Evolutionary conservation across 2,113 vertebrate genomes (phyloP).

Genomic region (Rhinogobius similis): DNA sequence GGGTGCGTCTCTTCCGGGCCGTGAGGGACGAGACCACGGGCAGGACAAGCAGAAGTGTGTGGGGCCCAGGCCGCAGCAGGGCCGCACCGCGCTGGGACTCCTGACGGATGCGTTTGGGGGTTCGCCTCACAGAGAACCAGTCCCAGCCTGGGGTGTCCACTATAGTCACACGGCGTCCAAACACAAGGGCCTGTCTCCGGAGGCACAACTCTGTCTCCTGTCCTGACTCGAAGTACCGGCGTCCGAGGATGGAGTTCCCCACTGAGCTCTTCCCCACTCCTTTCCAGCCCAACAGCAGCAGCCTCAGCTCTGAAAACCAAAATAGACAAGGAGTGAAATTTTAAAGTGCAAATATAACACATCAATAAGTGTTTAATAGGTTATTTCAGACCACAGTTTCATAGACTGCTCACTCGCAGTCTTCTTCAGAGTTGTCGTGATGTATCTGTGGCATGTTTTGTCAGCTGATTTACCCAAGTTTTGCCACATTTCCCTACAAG

Average conservation of each 20-base stretch:
- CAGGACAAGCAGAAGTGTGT: conserved; percentile 77
- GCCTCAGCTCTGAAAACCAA: conserved; percentile 66
- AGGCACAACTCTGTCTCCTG: conserved; percentile 74
- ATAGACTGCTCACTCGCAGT: too few relatives aligned
- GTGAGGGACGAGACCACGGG: conserved; percentile 78
- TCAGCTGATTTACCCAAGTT: too few relatives aligned
- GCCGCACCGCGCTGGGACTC: conserved; percentile 74
- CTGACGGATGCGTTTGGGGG: conserved; percentile 69
- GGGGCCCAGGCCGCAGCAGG: conserved; percentile 77
- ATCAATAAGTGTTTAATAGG: not conserved
- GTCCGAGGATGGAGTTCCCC: conserved; percentile 77
- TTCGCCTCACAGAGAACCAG: conserved; percentile 76
- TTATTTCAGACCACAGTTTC: too few relatives aligned
- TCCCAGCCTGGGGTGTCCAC: conserved; percentile 81
- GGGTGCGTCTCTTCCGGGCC: conserved; percentile 72
- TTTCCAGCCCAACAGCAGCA: conserved; percentile 78
- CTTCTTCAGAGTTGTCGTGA: too few relatives aligned
- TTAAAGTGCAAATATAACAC: not conserved
- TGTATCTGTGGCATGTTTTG: too few relatives aligned
- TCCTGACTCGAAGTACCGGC: conserved; percentile 73
- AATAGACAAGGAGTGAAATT: not conserved
- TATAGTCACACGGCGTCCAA: conserved; percentile 74
- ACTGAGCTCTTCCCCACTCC: conserved; percentile 79
- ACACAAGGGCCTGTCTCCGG: conserved; percentile 70
- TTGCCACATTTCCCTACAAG: too few relatives aligned